Evolutionary conservation across 1,140 invertebrate genomes (phyloP).

Genomic region (Coenobita brevimanus): DNA sequence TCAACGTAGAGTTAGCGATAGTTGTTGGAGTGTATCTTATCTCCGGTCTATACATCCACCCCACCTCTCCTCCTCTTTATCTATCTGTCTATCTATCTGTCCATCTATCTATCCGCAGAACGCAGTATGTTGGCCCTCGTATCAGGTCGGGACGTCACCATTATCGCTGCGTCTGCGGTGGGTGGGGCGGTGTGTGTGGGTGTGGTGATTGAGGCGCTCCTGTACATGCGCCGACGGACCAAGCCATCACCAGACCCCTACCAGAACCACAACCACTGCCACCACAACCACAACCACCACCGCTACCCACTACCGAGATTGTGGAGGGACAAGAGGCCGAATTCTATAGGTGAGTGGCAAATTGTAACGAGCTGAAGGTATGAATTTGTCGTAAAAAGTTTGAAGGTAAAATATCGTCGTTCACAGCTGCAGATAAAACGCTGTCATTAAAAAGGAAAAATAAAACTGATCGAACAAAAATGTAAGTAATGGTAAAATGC

Average conservation of each 20-base stretch:
- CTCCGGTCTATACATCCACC: too few relatives aligned
- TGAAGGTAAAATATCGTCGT: too few relatives aligned
- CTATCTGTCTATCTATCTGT: not conserved
- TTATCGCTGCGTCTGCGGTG: constrained; percentile 78
- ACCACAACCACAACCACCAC: constrained; percentile 12
- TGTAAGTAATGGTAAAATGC: too few relatives aligned
- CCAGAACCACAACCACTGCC: not conserved
- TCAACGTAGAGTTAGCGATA: too few relatives aligned
- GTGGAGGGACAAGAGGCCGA: constrained; percentile 58
- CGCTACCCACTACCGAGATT: constrained; percentile 43
- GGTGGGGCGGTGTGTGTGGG: constrained; percentile 80
- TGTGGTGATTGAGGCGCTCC: constrained; percentile 77
- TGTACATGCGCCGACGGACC: constrained; percentile 77
- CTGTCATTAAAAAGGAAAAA: too few relatives aligned
- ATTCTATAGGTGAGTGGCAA: constrained; percentile 50
- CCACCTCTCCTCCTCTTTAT: too few relatives aligned
- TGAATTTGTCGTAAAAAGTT: too few relatives aligned
- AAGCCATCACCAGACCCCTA: constrained; percentile 48
- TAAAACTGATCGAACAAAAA: too few relatives aligned
- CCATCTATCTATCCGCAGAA: constrained; percentile 21
- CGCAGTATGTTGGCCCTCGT: constrained; percentile 74
- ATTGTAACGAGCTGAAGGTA: too few relatives aligned
- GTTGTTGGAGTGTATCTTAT: too few relatives aligned
- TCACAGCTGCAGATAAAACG: too few relatives aligned
- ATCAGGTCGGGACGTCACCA: constrained; percentile 78